phyloP scores from a whole-genome alignment of 2,888 invertebrate genomes.

The Limnephilus rhombicus region DNA sequence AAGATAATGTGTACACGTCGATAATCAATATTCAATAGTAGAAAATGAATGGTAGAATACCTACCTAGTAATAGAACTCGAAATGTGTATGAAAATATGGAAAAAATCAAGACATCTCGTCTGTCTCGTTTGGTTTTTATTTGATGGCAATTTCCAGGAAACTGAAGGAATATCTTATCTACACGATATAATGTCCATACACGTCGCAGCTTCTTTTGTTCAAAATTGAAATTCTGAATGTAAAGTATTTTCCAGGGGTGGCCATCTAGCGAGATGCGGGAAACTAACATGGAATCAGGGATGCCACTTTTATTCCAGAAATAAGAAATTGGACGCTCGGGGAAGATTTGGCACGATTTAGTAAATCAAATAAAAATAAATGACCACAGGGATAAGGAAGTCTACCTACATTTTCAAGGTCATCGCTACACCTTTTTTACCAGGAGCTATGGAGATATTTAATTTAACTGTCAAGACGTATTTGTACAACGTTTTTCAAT shows the following conservation, averaged over 20 bases:
- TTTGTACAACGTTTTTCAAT: no score
- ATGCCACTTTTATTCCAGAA: background rate
- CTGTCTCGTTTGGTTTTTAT: background rate
- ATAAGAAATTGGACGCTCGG: no score
- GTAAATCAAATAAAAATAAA: no score
- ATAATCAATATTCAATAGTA: no score
- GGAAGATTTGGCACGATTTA: no score
- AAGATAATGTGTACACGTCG: no score
- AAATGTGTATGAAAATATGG: background rate
- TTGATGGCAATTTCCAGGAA: background rate
- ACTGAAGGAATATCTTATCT: background rate
- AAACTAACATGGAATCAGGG: conserved; percentile 3
- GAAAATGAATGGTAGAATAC: no score
- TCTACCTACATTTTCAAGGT: no score
- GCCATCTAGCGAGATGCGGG: background rate
- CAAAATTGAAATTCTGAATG: background rate
- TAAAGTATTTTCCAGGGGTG: background rate
- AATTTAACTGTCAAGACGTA: no score
- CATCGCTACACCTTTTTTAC: no score
- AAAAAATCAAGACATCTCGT: background rate
- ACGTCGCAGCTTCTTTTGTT: background rate
- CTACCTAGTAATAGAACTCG: background rate
- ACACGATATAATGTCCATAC: background rate
- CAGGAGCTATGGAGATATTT: no score
- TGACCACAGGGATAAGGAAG: no score